Conservation (phyloP, 2,113 vertebrate species). For the Ictidomys tridecemlineatus region DNA sequence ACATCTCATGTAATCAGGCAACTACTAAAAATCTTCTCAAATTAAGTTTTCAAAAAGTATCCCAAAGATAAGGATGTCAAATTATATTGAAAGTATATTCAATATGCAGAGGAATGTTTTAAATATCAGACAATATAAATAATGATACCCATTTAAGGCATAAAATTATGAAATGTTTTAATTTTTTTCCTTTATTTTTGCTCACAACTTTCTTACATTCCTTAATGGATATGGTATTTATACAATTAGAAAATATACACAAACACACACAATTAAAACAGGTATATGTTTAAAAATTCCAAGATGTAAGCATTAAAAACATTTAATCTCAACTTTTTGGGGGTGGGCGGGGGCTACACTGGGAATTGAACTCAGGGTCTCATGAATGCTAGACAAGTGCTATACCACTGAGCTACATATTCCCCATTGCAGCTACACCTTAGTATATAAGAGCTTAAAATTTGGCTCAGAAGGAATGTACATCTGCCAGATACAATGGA, state of each 20-base stretch:
- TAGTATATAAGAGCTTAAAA: conserved; percentile 46
- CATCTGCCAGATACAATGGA: neutral
- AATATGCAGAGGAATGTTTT: conserved; percentile 27
- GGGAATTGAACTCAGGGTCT: neutral
- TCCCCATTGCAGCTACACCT: neutral
- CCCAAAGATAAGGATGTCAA: neutral
- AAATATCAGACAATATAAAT: neutral
- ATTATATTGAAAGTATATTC: neutral
- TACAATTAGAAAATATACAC: neutral
- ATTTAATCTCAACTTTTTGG: neutral
- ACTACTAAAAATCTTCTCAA: conserved; percentile 47
- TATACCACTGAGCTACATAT: neutral
- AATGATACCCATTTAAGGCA: neutral
- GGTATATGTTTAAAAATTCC: neutral
- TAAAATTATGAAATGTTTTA: neutral
- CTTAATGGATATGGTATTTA: neutral
- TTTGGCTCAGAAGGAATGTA: neutral
- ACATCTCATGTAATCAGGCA: neutral
- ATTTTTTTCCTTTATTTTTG: conserved; percentile 43
- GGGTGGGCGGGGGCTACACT: too few species aligned
- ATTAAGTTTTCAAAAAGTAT: neutral
- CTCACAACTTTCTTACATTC: conserved; percentile 41
- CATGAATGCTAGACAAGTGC: neutral
- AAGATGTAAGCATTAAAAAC: conserved; percentile 34
- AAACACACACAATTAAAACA: neutral